Evolutionary conservation across 1,140 invertebrate genomes (phyloP).

Genomic region (Vanessa tameamea): DNA sequence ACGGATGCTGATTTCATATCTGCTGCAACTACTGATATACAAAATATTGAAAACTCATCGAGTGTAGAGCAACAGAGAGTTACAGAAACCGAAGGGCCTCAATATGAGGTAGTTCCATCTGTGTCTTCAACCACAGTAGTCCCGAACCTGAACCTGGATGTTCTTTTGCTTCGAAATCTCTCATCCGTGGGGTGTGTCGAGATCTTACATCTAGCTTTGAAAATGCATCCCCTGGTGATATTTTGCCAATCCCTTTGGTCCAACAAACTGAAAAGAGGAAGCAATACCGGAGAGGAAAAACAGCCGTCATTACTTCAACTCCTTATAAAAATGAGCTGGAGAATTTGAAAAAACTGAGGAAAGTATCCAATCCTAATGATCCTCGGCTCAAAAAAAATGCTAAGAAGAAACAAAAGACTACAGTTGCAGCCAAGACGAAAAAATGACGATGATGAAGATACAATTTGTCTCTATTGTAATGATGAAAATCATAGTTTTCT

Average conservation of each 20-base stretch:
- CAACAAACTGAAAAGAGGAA: conserved; percentile 41
- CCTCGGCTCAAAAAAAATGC: conserved; percentile 37
- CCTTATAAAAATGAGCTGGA: conserved; percentile 52
- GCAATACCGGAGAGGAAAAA: conserved; percentile 53
- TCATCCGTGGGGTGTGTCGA: conserved; percentile 13
- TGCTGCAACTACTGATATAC: too few species aligned
- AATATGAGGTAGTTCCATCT: neutral
- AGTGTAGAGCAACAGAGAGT: too few species aligned
- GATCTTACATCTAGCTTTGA: conserved; percentile 31
- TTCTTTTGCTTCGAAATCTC: neutral
- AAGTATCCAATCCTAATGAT: conserved; percentile 44
- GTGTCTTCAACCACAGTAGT: neutral
- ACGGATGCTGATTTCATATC: too few species aligned
- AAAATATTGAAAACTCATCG: neutral
- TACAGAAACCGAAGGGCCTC: too few species aligned
- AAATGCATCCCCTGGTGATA: conserved; percentile 46
- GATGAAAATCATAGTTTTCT: conserved; percentile 48
- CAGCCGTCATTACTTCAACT: conserved; percentile 50
- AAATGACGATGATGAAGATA: conserved; percentile 46
- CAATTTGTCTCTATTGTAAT: conserved; percentile 48
- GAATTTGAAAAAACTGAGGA: conserved; percentile 9
- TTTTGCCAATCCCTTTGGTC: conserved; percentile 41
- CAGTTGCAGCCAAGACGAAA: conserved; percentile 17
- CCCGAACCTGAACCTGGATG: conserved; percentile 1
- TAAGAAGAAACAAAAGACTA: conserved; percentile 42